Percentiles rank a stretch among this genome's conserved stretches.
phyloP scores from a whole-genome alignment of 2,797 vertebrate genomes.

The Hoplostethus atlanticus region DNA sequence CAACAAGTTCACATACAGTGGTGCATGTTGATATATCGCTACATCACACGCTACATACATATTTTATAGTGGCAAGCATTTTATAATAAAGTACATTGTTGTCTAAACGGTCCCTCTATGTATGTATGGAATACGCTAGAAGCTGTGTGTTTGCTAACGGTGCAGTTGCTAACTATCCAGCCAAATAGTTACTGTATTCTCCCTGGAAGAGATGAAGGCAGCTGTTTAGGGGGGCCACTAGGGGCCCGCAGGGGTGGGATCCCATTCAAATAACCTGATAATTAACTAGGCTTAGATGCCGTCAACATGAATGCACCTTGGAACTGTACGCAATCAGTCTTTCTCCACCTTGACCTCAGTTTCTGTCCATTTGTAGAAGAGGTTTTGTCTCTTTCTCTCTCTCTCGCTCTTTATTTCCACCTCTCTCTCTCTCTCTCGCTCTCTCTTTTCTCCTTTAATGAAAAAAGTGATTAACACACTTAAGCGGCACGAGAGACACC shows the following conservation, averaged over 20 bases:
- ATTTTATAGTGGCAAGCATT: too few species aligned
- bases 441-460: constrained; percentile 55
- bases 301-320: background rate
- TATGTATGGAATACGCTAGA: too few species aligned
- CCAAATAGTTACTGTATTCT: too few species aligned
- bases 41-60: too few species aligned
- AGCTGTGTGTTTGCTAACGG: too few species aligned
- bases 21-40: too few species aligned
- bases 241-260: background rate
- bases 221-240: background rate
- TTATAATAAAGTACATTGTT: too few species aligned
- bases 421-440: background rate
- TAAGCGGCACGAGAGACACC: constrained; percentile 76
- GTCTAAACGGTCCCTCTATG: too few species aligned
- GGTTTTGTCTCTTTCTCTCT: background rate
- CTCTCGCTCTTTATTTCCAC: background rate
- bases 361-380: too few species aligned
- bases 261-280: constrained; percentile 15
- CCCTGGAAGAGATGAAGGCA: background rate
- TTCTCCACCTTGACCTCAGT: background rate
- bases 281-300: constrained; percentile 15
- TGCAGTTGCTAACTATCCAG: too few species aligned
- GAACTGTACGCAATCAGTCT: constrained; percentile 10
- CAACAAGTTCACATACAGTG: too few species aligned
- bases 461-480: constrained; percentile 83